Base-by-base conservation (phyloP, 1,140 invertebrate genomes). In the Psix sp. region DNA sequence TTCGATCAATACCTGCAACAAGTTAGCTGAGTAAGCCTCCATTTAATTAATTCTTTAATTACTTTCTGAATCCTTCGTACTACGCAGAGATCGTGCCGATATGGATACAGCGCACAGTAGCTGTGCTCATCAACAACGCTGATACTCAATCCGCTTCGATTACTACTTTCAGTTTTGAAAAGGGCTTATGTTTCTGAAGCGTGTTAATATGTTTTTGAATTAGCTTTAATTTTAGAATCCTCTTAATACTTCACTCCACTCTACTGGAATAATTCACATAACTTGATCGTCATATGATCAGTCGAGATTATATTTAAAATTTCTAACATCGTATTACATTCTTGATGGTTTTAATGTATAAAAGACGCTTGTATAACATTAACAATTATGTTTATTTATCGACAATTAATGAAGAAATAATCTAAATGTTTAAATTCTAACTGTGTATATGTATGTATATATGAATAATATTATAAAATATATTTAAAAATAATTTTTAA, bases 41-140 rank as follows among this genome's bases (percentile, higher is more conserved):
- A 24, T 77, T 73, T 77, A 77, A 77, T 77, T 77, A 77, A 73
- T 77, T 77, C 76, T 76, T 77, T 77, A 77, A 77, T 77, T 77
- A 77, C 76, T 75, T 74, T 77, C 72, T 73, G 57, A 51, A 66
- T 56, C 72, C 67, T 70, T 77, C 76, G 42, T 39, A 35, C 51
- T 51, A 42, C 54, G 26, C 62, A 3, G 65, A 75, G 65, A 75
- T 75, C 48, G 40, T 11, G 31, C 48, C 54, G 72, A 75, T 75
- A 75, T 75, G 54, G 65, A 70, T 75, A 68, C 65, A 65, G 59
- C 65, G 72, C 52, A 75, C 72, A 42, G 72, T 75, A 75, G 72
- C 72, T 59, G 72, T 20, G 48, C 52, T 66, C 59, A 66, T 75
- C 72, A 66, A 11, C 52, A 54, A 42, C 35, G 60, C 45, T 54